Percentiles rank a stretch among this genome's conserved stretches.
These are phyloP conservation scores for Stenopsyche tienmushanensis DNA, from an alignment of 1,140 invertebrate species.

Conservation along the genomic window DNA sequence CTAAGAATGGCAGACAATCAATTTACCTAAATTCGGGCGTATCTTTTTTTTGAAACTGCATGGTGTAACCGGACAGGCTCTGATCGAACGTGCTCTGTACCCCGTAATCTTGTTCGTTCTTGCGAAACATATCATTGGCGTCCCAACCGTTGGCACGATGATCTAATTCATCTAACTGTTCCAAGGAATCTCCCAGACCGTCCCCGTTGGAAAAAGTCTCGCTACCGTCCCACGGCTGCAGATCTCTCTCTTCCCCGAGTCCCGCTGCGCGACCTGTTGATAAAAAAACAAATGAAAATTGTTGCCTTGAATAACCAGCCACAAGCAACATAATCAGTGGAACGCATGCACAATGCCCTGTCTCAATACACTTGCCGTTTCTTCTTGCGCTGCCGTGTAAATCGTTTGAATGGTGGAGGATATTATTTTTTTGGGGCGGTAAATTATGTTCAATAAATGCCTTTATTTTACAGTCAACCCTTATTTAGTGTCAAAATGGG, in stretches of 20 bases:
- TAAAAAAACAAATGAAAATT: neutral
- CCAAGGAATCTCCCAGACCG: slow-evolving; percentile 58
- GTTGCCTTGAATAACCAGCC: no score
- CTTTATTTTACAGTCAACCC: slow-evolving; percentile 15
- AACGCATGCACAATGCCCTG: no score
- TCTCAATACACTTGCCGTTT: no score
- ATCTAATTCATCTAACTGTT: slow-evolving; percentile 63
- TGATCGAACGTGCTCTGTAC: slow-evolving; percentile 87
- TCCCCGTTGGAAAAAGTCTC: slow-evolving; percentile 58
- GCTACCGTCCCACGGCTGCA: slow-evolving; percentile 85
- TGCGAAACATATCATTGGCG: slow-evolving; percentile 90
- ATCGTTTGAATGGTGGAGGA: slow-evolving; percentile 19
- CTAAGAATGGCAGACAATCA: neutral
- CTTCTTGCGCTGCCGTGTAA: no score
- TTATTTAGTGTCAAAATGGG: no score
- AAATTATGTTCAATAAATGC: neutral
- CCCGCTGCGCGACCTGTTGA: slow-evolving; percentile 33
- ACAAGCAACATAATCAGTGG: no score
- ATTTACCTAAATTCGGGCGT: slow-evolving; percentile 77
- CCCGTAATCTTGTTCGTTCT: slow-evolving; percentile 87
- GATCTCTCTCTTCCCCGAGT: slow-evolving; percentile 70
- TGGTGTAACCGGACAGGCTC: slow-evolving; percentile 83
- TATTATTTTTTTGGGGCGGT: slow-evolving; percentile 9
- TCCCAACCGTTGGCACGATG: slow-evolving; percentile 88
- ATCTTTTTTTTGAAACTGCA: slow-evolving; percentile 79